phyloP scores from a whole-genome alignment of 2,113 vertebrate genomes.

The Nesospiza acunhae region DNA sequence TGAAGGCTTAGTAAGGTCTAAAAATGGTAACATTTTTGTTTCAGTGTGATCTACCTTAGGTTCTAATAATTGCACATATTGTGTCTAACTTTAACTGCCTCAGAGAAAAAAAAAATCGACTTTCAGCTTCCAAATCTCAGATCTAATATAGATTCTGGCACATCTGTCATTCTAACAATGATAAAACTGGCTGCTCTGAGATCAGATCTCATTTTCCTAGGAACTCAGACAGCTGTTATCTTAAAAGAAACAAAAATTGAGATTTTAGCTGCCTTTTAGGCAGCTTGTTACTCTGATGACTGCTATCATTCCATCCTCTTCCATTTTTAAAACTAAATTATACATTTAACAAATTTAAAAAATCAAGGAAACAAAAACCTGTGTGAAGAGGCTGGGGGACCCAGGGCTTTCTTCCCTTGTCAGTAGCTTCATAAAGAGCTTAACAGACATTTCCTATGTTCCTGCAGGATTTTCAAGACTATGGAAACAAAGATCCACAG shows the following conservation, averaged over 20 bases:
- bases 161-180: not conserved
- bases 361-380: not conserved
- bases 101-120: not conserved
- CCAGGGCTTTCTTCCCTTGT: not conserved
- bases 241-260: not conserved
- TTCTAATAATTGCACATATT: not conserved
- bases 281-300: not conserved
- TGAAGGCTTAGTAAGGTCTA: not conserved
- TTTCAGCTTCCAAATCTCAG: not conserved
- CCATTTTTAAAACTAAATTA: not conserved
- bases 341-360: not conserved
- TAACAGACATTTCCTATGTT: not conserved
- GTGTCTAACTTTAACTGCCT: not conserved
- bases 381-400: not conserved
- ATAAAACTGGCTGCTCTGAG: not conserved
- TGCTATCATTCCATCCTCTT: not conserved
- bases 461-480: not conserved
- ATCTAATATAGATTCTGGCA: not conserved
- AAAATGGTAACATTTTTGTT: not conserved
- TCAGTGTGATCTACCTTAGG: not conserved
- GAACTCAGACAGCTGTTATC: not conserved
- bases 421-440: not conserved
- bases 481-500: not conserved
- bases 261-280: not conserved
- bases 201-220: not conserved